phyloP scores from a whole-genome alignment of 2,888 invertebrate species.

The Molorchus minor region DNA sequence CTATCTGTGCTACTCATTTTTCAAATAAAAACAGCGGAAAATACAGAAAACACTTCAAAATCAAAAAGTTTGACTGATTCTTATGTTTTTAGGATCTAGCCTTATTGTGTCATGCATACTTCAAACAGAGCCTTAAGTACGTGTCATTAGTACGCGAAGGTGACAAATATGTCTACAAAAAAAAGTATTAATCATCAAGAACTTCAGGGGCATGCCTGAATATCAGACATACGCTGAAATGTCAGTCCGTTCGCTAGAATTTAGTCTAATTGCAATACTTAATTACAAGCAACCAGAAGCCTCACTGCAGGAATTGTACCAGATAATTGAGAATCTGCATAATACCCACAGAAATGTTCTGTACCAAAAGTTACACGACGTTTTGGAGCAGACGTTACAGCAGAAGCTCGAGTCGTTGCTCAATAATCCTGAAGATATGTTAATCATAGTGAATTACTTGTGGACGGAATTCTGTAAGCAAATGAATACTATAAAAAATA shows the following conservation, averaged over 20 bases:
- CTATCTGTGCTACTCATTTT: too few relatives aligned
- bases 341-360: slow-evolving; percentile 56
- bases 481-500: slow-evolving; percentile 96
- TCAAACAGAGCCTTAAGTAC: too few relatives aligned
- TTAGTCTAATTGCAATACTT: slow-evolving; percentile 26
- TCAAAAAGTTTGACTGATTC: too few relatives aligned
- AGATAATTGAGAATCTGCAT: slow-evolving; percentile 94
- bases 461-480: slow-evolving; percentile 95
- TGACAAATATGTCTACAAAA: not conserved
- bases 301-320: slow-evolving; percentile 88
- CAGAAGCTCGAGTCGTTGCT: slow-evolving; percentile 86
- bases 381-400: slow-evolving; percentile 86
- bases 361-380: slow-evolving; percentile 82
- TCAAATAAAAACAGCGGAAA: too few relatives aligned
- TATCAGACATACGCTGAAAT: slow-evolving; percentile 8
- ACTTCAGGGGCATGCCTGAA: slow-evolving; percentile 26
- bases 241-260: slow-evolving; percentile 13
- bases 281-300: slow-evolving; percentile 28
- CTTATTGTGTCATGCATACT: too few relatives aligned
- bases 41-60: too few relatives aligned
- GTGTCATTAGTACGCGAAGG: not conserved
- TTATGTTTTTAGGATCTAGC: too few relatives aligned
- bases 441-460: slow-evolving; percentile 87
- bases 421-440: slow-evolving; percentile 84
- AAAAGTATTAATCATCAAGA: slow-evolving; percentile 26